Conservation (phyloP, 2,888 invertebrate species). For the Coelogynopora nodosa region DNA sequence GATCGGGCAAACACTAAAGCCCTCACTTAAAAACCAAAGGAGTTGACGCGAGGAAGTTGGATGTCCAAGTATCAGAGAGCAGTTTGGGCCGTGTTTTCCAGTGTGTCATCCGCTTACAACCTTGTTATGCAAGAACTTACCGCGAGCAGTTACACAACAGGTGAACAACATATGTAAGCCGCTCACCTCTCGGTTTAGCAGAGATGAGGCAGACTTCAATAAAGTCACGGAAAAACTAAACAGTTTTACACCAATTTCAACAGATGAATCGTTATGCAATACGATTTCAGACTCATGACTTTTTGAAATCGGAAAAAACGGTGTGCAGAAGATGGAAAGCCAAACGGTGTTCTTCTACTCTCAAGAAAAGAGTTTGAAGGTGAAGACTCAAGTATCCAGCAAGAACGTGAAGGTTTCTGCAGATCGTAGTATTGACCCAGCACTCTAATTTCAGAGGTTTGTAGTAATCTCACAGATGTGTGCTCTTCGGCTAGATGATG, state of each 20-base stretch:
- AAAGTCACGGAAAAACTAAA: slow-evolving; percentile 44
- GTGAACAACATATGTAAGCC: slow-evolving; percentile 48
- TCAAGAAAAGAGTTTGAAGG: slow-evolving; percentile 44
- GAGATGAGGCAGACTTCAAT: slow-evolving; percentile 44
- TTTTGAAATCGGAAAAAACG: slow-evolving; percentile 42
- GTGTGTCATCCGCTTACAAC: slow-evolving; percentile 44
- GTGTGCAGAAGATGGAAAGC: slow-evolving; percentile 46
- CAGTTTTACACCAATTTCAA: slow-evolving; percentile 42
- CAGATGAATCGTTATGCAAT: slow-evolving; percentile 46
- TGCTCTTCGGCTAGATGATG: background rate
- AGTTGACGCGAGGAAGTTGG: slow-evolving; percentile 46
- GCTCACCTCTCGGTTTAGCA: slow-evolving; percentile 38
- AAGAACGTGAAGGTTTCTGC: slow-evolving; percentile 35
- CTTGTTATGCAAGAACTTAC: slow-evolving; percentile 47
- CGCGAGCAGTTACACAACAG: slow-evolving; percentile 41
- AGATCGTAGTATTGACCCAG: slow-evolving; percentile 40
- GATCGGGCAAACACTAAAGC: slow-evolving; percentile 44
- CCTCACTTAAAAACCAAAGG: slow-evolving; percentile 41
- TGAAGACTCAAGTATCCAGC: slow-evolving; percentile 34
- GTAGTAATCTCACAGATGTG: background rate
- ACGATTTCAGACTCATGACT: slow-evolving; percentile 42
- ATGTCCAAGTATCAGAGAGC: slow-evolving; percentile 35
- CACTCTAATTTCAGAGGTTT: background rate
- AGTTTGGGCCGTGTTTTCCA: slow-evolving; percentile 47
- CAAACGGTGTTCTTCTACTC: slow-evolving; percentile 43